Evolutionary conservation across 2,888 invertebrate genomes (phyloP), one percentile per base, ranked within the genome.

Genomic region (Sarcophaga rosellei): DNA sequence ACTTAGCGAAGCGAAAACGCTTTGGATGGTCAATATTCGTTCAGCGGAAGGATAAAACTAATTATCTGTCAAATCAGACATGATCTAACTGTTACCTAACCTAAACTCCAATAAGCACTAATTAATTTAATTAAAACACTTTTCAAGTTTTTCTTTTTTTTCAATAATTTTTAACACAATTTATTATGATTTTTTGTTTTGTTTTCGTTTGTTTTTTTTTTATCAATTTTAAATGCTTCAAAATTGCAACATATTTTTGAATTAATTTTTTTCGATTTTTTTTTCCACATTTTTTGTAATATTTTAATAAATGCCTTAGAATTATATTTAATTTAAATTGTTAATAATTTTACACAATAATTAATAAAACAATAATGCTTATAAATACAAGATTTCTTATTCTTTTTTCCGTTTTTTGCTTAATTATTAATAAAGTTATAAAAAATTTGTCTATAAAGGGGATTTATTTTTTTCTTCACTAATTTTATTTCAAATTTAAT

Each of bases 161-260:
- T 89, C 86, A 68, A 75, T 81, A 57, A 70, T 87, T 72, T 88
- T 88, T 88, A 91, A 91, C 91, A 91, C 91, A 91, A 90, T 91
- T 87, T 81, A 85, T 85, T 83, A 81, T 83, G 66, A 79, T 62
- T 80, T 59, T n/a, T 68, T 63, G 17, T 75, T 68, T 74, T 47
- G 73, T 57, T 17, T 59, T 59, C 68, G 25, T 70, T 76, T 76
- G 25, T 70, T 76, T 76, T 76, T 11, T 35, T 8, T 35, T 10
- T 6, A 35, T 35, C 35, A 35, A 35, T 57, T 57, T 81, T 85
- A 85, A 85, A 83, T 85, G 83, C 85, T 78, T 85, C 20, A 72
- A 84, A 81, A 86, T 81, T 84, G 78, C 81, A 88, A 84, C 79
- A 84, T 57, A 84, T 78, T 80, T 82, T 66, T 10, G 35, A 35